Percentiles rank a stretch among this genome's conserved stretches.
These are phyloP conservation scores for Gibbula magus DNA, from an alignment of 2,888 invertebrate genomes.

Conservation along the genomic window DNA sequence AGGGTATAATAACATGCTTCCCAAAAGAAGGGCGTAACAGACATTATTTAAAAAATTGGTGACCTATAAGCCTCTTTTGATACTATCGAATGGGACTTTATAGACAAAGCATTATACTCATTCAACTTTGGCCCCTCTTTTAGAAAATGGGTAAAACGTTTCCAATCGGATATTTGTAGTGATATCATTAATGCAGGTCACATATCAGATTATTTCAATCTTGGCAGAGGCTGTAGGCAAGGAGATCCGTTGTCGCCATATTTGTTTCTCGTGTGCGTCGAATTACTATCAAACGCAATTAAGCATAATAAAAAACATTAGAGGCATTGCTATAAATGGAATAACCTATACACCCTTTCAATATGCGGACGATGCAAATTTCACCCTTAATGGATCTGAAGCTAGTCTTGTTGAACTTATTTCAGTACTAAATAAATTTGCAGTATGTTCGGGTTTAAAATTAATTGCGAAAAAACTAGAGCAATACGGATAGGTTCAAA, in stretches of 20 bases:
- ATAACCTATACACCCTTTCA: constrained; percentile 14
- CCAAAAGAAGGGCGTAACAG: too few relatives aligned
- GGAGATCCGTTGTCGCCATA: constrained; percentile 31
- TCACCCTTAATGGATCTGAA: constrained; percentile 28
- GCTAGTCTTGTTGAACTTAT: background rate
- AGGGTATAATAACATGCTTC: too few relatives aligned
- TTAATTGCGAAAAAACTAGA: too few relatives aligned
- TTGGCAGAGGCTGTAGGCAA: constrained; percentile 30
- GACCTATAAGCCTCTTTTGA: too few relatives aligned
- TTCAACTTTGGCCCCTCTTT: constrained; percentile 28
- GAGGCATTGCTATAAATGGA: constrained; percentile 19
- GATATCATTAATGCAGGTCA: constrained; percentile 23
- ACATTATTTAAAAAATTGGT: too few relatives aligned
- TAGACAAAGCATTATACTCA: constrained; percentile 18
- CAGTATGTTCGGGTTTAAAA: too few relatives aligned
- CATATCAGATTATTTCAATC: constrained; percentile 21
- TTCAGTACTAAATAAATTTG: too few relatives aligned
- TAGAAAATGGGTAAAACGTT: constrained; percentile 23
- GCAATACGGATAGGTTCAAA: too few relatives aligned
- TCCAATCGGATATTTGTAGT: constrained; percentile 15
- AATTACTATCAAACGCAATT: constrained; percentile 25
- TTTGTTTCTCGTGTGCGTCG: constrained; percentile 25
- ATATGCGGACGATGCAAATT: constrained; percentile 30
- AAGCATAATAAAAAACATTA: constrained; percentile 24
- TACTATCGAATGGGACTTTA: constrained; percentile 29